Conservation (phyloP, 2,797 vertebrate species). For the Lemur catta region DNA sequence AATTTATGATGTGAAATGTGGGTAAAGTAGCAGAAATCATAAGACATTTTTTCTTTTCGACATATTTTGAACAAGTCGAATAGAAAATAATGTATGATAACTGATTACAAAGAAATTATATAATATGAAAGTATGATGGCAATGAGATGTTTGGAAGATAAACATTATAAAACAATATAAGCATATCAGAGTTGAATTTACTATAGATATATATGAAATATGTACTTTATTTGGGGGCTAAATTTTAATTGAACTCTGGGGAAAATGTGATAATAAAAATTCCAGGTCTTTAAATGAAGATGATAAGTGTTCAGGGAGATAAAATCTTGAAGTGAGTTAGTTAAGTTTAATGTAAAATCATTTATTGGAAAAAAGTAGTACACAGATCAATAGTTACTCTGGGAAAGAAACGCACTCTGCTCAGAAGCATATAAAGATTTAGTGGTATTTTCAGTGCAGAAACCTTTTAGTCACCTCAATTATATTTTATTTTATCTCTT, state of each 20-base stretch:
- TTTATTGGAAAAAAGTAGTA: slow-evolving; percentile 54
- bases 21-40: not conserved
- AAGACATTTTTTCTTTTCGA: not conserved
- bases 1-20: not conserved
- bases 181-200: not conserved
- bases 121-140: not conserved
- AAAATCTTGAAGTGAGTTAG: slow-evolving; percentile 50
- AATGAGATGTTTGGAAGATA: not conserved
- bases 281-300: slow-evolving; percentile 20
- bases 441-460: slow-evolving; percentile 36
- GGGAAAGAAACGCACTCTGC: slow-evolving; percentile 35
- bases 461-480: slow-evolving; percentile 38
- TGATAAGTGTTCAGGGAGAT: slow-evolving; percentile 42
- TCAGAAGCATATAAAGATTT: slow-evolving; percentile 47
- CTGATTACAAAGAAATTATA: not conserved
- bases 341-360: slow-evolving; percentile 45
- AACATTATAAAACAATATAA: not conserved
- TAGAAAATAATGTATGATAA: not conserved
- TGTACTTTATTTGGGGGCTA: not conserved
- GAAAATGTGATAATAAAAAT: not conserved
- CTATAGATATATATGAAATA: not conserved
- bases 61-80: not conserved
- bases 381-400: slow-evolving; percentile 37
- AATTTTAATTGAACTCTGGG: slow-evolving; percentile 29
- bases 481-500: slow-evolving; percentile 55